These are phyloP conservation scores for Microhierax caerulescens DNA, from an alignment of 2,797 vertebrate genomes.

Conservation along the genomic window DNA sequence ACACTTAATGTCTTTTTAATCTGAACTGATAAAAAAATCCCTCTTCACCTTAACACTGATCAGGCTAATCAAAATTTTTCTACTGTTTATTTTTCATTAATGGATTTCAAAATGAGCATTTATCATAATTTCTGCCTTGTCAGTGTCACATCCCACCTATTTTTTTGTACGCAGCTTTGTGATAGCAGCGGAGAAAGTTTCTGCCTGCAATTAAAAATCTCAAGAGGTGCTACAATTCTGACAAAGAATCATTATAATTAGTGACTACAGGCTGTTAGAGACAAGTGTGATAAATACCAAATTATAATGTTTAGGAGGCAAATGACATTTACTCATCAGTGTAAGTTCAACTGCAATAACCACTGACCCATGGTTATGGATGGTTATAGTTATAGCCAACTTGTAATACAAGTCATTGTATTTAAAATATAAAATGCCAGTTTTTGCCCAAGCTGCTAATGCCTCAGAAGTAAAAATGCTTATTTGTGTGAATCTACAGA, in stretches of 20 bases:
- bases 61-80: neutral
- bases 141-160: neutral
- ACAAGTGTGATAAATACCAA: neutral
- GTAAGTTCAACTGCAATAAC: neutral
- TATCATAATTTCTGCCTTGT: neutral
- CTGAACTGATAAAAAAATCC: neutral
- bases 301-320: neutral
- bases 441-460: neutral
- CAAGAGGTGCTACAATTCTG: neutral
- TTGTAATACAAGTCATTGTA: neutral
- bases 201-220: neutral
- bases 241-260: neutral
- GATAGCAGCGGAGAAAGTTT: neutral
- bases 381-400: neutral
- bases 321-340: neutral
- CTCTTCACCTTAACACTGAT: neutral
- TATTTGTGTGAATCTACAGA: neutral
- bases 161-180: neutral
- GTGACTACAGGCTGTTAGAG: neutral
- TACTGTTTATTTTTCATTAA: neutral
- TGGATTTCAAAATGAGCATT: neutral
- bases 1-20: neutral
- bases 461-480: neutral
- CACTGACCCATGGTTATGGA: neutral
- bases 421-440: neutral